A percentile compares a stretch with the other conserved stretches of the same genome.
Evolutionary conservation across 2,797 vertebrate species (phyloP).

Genomic region (Danio jaintianensis): DNA sequence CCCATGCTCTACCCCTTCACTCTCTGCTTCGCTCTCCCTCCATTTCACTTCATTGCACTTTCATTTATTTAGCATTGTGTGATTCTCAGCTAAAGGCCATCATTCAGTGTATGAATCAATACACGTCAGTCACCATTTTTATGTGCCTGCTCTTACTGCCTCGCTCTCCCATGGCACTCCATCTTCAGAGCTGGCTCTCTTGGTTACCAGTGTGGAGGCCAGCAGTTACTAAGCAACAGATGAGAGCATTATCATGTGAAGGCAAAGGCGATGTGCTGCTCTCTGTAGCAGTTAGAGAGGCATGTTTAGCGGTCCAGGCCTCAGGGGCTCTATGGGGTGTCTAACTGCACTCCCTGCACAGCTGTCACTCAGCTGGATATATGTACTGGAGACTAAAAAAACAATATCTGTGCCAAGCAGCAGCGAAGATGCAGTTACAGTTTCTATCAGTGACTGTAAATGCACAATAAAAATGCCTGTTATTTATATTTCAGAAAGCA

Average conservation of each 20-base stretch:
- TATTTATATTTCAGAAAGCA: not conserved
- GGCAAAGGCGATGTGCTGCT: conserved; percentile 44
- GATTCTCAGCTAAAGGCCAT: conserved; percentile 18
- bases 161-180: conserved; percentile 22
- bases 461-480: not conserved
- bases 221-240: conserved; percentile 71
- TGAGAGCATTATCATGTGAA: conserved; percentile 60
- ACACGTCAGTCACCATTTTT: conserved; percentile 21
- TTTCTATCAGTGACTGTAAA: not conserved
- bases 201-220: conserved; percentile 60
- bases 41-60: conserved; percentile 19
- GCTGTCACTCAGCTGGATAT: conserved; percentile 34
- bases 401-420: not conserved
- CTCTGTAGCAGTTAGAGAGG: conserved; percentile 42
- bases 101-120: conserved; percentile 41
- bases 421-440: not conserved
- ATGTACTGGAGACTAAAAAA: not conserved
- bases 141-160: conserved; percentile 13
- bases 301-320: conserved; percentile 44
- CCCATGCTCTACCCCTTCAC: conserved; percentile 2
- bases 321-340: conserved; percentile 25
- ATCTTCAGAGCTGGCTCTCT: conserved; percentile 53
- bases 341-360: conserved; percentile 14
- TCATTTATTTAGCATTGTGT: conserved; percentile 36
- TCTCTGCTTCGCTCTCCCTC: conserved; percentile 7